These are phyloP conservation scores for Drosophila nikananu DNA, from an alignment of 1,140 invertebrate genomes.

Conservation along the genomic window DNA sequence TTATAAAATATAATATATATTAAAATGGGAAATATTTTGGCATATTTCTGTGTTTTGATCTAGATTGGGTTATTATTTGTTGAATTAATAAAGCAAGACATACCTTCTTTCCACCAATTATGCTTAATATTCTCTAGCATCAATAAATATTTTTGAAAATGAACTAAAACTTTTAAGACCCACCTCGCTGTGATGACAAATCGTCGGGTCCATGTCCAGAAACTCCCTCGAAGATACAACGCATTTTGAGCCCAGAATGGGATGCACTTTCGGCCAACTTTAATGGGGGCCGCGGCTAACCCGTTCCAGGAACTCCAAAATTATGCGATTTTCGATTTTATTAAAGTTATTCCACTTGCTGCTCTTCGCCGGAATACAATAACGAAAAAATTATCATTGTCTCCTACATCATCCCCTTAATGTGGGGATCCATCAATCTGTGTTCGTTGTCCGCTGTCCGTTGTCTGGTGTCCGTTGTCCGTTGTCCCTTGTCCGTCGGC, in stretches of 20 bases:
- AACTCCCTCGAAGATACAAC: constrained; percentile 54
- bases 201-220: constrained; percentile 42
- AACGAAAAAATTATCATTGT: constrained; percentile 80
- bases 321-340: constrained; percentile 74
- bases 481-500: constrained; percentile 37
- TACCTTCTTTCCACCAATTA: accelerated
- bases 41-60: background rate
- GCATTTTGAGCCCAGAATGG: constrained; percentile 31
- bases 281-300: constrained; percentile 52
- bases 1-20: background rate
- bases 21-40: background rate
- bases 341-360: constrained; percentile 59
- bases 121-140: background rate
- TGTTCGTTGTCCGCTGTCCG: constrained; percentile 45
- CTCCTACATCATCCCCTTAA: constrained; percentile 79
- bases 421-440: constrained; percentile 84
- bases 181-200: constrained; percentile 61
- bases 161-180: background rate
- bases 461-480: constrained; percentile 31
- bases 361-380: constrained; percentile 69
- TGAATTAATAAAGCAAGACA: too few relatives aligned
- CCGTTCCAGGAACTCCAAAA: constrained; percentile 65
- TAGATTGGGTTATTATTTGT: background rate
- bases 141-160: background rate
- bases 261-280: constrained; percentile 52